Base-by-base conservation (phyloP, 1,140 invertebrate genomes). In the Neoseiulus cucumeris region DNA sequence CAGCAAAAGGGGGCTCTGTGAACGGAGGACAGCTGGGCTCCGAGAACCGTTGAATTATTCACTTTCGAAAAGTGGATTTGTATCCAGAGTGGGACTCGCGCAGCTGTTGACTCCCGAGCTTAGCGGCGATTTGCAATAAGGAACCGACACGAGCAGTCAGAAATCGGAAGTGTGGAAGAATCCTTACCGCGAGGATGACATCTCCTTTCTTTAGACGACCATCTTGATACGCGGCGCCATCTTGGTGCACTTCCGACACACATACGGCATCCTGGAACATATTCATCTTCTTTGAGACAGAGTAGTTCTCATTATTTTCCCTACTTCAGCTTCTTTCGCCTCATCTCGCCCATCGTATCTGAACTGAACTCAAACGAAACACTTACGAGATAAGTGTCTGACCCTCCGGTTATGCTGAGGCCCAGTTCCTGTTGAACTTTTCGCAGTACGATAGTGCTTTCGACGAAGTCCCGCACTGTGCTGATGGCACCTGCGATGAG, bases 391-490 rank as follows among this genome's bases (percentile, higher is more conserved):
- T 72, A 72, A 41, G 71, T 72, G 28, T 72, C 71, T 28, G 42
- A 66, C 7, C 71, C 71, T 1, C 71, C 71, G 41, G 70, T 66
- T 22, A 72, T 70, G n/a, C 69, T 69, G 22, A 72, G 67, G 2
- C 71, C 71, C 20, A 72, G 45, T 65, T 72, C 70, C 41, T 71
- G 70, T 44, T 71, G 69, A 42, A 71, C 71, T 44, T 72, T 72
- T 44, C 67, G 69, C 25, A 72, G 44, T 7, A 72, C 71, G 7
- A 72, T 72, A 0, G 71, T 70, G 6, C 70, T 71, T 55, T 72
- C 71, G 7, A 72, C 71, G 44, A 72, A 72, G 9, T 72, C 71
- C 65, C 69, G 71, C 44, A 72, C 70, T 22, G 70, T 69, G 51
- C 68, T 72, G 39, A 72, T 44, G 20, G 71, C 70, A 59, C 51